Evolutionary conservation across 2,797 vertebrate genomes (phyloP), one percentile per base, ranked within the genome.

Genomic region (Telmatherina bonti): DNA sequence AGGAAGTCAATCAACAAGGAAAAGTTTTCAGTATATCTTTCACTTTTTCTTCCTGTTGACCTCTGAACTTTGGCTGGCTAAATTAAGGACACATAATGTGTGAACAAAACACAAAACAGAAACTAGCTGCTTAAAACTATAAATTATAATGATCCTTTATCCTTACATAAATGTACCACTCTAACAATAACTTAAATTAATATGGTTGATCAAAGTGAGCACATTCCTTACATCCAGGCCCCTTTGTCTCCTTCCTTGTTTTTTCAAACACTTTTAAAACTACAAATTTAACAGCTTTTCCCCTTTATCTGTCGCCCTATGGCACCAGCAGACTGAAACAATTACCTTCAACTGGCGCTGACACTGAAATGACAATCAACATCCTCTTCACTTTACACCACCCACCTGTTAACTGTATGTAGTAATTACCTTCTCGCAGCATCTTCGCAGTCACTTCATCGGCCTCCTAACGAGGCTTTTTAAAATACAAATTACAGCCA

Each of bases 401-500:
- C 67, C 82, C 63, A 72, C 79, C 86, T 91, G 91, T 92, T 93
- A 91, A 88, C 84, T 77, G 62, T 90, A 87, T 87, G 90, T 83
- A 87, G 91, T 94, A 93, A 94, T 94, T 94, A 92, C 86, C 85
- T 92, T 92, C 85, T 82, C 78, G 81, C 88, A 67, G 82, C 85
- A 85, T 91, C 90, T 90, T 91, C 88, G 81, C 91, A 85, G 89
- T 85, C 87, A 91, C 90, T 94, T 92, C 92, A 94, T 94, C 93
- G 92, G 89, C 81, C 87, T 85, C 87, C 88, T 93, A 93, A 94
- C 89, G 91, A 91, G 91, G 85, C 79, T 76, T 92, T 88, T 86
- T 26, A 74, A 89, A 88, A 86, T 89, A 93, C 90, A 93, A 93
- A 93, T 91, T 91, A 88, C 83, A 88, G 70, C 83, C 91, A 91